A percentile compares a stretch with the other conserved stretches of the same genome.
Conservation (phyloP, 1,140 invertebrate genomes). For the Glomeris maerens region DNA sequence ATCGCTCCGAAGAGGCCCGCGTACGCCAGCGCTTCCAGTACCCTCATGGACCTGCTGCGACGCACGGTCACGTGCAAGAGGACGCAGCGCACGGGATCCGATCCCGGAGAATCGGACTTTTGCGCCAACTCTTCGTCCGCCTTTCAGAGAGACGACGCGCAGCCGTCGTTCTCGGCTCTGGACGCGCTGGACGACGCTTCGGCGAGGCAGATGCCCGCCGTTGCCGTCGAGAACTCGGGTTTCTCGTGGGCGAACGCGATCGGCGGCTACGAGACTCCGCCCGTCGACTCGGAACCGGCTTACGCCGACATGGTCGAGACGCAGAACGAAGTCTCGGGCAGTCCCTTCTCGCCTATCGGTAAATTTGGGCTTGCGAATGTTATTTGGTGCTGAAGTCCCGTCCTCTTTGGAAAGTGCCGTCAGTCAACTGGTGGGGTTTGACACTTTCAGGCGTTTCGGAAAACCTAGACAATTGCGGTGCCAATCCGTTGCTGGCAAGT, state of each 20-base stretch:
- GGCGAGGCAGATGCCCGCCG: conserved; percentile 26
- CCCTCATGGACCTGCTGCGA: conserved; percentile 20
- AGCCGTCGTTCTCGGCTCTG: conserved; percentile 26
- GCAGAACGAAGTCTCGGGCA: not conserved
- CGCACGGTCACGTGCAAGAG: conserved; percentile 19
- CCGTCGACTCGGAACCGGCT: not conserved
- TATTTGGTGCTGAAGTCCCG: too few species aligned
- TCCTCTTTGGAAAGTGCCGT: too few species aligned
- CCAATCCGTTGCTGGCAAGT: too few species aligned
- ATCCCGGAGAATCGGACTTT: conserved; percentile 17
- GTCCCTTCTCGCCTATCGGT: not conserved
- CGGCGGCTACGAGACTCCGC: not conserved
- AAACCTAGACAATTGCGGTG: too few species aligned
- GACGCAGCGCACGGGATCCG: conserved; percentile 19
- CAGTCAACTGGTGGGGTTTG: too few species aligned
- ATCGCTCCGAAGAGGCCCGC: conserved; percentile 37
- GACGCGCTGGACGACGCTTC: conserved; percentile 49
- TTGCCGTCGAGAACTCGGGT: conserved; percentile 23
- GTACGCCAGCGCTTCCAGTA: conserved; percentile 12
- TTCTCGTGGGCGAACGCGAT: not conserved
- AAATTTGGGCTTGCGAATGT: too few species aligned
- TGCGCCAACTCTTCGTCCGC: too few species aligned
- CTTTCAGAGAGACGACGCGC: conserved; percentile 4
- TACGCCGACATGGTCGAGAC: not conserved
- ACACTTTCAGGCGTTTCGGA: too few species aligned